Evolutionary conservation across 2,797 vertebrate species (phyloP), one percentile per base, ranked within the genome.

Genomic region (Melanotaenia trifasciata): DNA sequence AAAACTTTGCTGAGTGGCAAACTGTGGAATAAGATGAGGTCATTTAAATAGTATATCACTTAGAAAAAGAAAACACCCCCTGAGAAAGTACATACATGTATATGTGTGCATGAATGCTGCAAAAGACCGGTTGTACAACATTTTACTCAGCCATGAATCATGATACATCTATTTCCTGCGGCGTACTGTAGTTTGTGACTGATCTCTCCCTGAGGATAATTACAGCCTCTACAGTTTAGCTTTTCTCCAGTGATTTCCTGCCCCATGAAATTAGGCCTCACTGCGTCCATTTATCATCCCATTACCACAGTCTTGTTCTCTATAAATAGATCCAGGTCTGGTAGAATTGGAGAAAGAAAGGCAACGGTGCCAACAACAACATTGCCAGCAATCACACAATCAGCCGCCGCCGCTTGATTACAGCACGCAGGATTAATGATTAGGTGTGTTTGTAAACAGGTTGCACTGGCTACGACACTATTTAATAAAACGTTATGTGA

Each of bases 211-310:
- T 38, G 70, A 87, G 90, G 90, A 90, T 90, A 93, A 94, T 94
- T 91, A 92, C 87, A 90, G 89, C 84, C 86, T 91, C 86, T 78
- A 76, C 86, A 86, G 75, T 89, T 92, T 80, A 91, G 87, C 89
- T 85, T 89, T 91, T 92, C 90, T 92, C 89, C 87, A 79, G 89
- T 81, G 88, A 93, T 93, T 93, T 93, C 90, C 94, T 93, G 91
- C 89, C 88, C 86, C 74, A 64, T 90, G 88, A 91, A 94, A 93
- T 93, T 86, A 93, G 89, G 85, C 88, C 92, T 85, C 11, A 64
- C 74, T 68, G 69, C 70, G 83, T 90, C 86, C 91, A 94, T 94
- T 93, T 87, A 92, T 94, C 93, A 94, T 91, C 84, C 84, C 88
- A 85, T 91, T 92, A 89, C 86, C 84, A 86, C 84, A 85, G 80